Conservation (phyloP, 2,113 vertebrate species). For the Propithecus coquereli region DNA sequence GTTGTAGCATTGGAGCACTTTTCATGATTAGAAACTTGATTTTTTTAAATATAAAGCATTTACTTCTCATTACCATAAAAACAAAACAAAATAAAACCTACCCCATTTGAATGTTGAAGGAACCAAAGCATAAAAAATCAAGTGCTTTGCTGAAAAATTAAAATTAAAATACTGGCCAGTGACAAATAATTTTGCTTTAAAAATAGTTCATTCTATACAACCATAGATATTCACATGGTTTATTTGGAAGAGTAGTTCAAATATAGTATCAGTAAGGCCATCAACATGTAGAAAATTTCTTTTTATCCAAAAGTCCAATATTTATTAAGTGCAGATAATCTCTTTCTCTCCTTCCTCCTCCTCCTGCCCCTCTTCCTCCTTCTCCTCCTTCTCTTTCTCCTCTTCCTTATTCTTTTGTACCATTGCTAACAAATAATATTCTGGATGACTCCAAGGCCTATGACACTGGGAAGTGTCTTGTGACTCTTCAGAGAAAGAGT, state of each 20-base stretch:
- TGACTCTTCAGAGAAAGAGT: slow-evolving; percentile 34
- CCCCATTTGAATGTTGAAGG: slow-evolving; percentile 20
- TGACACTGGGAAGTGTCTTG: not conserved
- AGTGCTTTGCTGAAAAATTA: not conserved
- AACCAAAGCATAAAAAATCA: slow-evolving; percentile 11
- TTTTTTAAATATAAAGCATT: slow-evolving; percentile 25
- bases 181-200: slow-evolving; percentile 27
- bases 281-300: not conserved
- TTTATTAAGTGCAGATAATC: slow-evolving; percentile 30
- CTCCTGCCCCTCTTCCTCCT: not conserved
- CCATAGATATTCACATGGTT: not conserved
- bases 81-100: slow-evolving; percentile 41
- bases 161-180: slow-evolving; percentile 14
- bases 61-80: slow-evolving; percentile 40
- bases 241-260: not conserved
- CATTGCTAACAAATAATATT: not conserved
- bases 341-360: not conserved
- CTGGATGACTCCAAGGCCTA: not conserved
- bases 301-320: not conserved
- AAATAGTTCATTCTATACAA: not conserved
- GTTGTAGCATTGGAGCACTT: not conserved
- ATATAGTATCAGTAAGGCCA: not conserved
- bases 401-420: not conserved
- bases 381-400: not conserved
- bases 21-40: slow-evolving; percentile 35